phyloP scores from a whole-genome alignment of 2,888 invertebrate genomes.

The Drosophila gaucha region DNA sequence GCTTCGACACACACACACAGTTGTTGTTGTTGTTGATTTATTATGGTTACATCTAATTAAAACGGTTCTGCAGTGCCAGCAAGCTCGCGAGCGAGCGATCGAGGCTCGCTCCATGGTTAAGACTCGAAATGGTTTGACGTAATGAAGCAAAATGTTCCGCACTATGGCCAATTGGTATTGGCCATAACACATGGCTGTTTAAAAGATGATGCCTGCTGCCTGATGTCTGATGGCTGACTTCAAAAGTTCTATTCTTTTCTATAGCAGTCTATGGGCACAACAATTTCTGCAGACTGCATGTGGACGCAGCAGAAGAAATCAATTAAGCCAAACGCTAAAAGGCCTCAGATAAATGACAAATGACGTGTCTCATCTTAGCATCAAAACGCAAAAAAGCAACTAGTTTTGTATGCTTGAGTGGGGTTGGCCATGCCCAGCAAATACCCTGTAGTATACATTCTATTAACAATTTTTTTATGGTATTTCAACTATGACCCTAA shows the following conservation, averaged over 20 bases:
- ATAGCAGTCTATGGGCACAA: constrained; percentile 34
- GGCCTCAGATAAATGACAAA: constrained; percentile 76
- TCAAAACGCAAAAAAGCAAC: constrained; percentile 18
- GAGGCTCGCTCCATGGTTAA: constrained; percentile 34
- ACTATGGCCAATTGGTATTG: constrained; percentile 76
- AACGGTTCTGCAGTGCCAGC: constrained; percentile 71
- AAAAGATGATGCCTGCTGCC: constrained; percentile 36
- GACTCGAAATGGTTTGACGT: constrained; percentile 72
- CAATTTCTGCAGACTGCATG: constrained; percentile 37
- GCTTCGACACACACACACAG: constrained; percentile 32
- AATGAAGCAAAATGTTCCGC: constrained; percentile 78
- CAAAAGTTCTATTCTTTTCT: constrained; percentile 25
- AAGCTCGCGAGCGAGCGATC: not conserved
- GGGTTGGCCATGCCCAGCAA: not conserved
- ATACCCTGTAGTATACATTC: constrained; percentile 15
- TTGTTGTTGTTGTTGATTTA: constrained; percentile 62
- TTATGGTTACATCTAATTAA: constrained; percentile 79
- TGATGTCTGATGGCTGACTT: constrained; percentile 9
- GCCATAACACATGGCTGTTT: constrained; percentile 64
- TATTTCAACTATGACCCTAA: too few species aligned
- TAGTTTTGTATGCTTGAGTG: not conserved
- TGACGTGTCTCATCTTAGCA: constrained; percentile 65
- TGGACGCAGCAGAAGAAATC: constrained; percentile 61
- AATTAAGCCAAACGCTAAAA: constrained; percentile 76
- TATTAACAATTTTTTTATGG: too few species aligned